Conservation (phyloP, 2,113 vertebrate genomes). For the Muntiacus muntjak region DNA sequence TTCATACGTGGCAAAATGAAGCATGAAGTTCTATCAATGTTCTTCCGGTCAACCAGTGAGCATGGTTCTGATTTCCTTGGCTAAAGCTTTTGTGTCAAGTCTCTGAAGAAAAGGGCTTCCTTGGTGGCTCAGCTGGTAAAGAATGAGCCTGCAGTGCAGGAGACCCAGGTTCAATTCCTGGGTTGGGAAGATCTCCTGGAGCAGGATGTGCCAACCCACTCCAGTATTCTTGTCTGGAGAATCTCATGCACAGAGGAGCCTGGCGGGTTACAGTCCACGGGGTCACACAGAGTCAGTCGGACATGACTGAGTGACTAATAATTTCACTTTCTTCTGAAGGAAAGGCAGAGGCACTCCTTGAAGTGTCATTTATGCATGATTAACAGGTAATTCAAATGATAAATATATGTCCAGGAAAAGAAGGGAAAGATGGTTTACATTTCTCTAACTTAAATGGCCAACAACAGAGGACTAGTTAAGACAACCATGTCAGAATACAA, state of each 20-base stretch:
- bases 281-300: background rate
- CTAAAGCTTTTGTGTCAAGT: background rate
- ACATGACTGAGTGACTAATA: background rate
- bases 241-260: background rate
- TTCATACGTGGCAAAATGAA: background rate
- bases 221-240: background rate
- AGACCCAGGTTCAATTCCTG: background rate
- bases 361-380: background rate
- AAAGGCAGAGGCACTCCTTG: background rate
- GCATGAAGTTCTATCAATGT: background rate
- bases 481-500: background rate
- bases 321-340: background rate
- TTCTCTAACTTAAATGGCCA: constrained; percentile 19
- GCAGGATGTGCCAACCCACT: background rate
- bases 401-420: background rate
- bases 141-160: background rate
- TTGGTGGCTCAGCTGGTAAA: background rate
- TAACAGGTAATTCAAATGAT: background rate
- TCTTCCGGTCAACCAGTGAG: background rate
- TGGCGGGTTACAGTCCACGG: background rate
- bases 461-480: background rate
- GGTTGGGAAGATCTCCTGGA: background rate
- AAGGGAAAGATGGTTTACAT: background rate
- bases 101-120: background rate
- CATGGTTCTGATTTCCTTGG: background rate